A percentile compares a stretch with the other conserved stretches of the same genome.
Evolutionary conservation across 2,797 vertebrate genomes (phyloP).

Genomic region (Chaetodon trifasciatus): DNA sequence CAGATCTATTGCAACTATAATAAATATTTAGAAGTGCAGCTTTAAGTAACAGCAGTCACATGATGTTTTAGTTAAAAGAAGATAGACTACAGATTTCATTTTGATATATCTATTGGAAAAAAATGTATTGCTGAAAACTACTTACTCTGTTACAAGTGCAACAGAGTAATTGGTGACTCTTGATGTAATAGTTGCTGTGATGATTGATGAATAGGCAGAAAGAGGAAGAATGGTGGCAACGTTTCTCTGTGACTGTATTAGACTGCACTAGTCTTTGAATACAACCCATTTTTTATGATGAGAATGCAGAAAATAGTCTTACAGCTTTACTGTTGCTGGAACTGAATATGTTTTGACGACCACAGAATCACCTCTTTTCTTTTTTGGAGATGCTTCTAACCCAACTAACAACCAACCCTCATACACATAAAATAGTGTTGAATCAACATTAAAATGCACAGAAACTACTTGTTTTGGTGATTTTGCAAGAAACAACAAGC

Average conservation of each 20-base stretch:
- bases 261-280: neutral
- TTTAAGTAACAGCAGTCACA: no score
- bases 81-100: no score
- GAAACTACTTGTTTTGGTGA: neutral
- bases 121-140: no score
- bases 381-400: neutral
- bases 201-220: no score
- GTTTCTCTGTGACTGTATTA: neutral
- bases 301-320: neutral
- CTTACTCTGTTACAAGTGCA: no score
- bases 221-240: no score
- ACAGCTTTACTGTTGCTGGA: neutral
- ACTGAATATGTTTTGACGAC: neutral
- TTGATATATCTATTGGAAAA: no score
- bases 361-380: neutral
- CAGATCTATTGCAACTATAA: no score
- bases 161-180: no score
- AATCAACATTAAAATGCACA: neutral
- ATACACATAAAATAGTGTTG: neutral
- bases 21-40: no score
- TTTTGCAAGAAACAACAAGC: conserved; percentile 5
- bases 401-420: neutral
- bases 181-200: no score
- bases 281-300: neutral
- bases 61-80: no score